Conservation (phyloP, 2,888 invertebrate species). For the Plemyria rubiginata region DNA sequence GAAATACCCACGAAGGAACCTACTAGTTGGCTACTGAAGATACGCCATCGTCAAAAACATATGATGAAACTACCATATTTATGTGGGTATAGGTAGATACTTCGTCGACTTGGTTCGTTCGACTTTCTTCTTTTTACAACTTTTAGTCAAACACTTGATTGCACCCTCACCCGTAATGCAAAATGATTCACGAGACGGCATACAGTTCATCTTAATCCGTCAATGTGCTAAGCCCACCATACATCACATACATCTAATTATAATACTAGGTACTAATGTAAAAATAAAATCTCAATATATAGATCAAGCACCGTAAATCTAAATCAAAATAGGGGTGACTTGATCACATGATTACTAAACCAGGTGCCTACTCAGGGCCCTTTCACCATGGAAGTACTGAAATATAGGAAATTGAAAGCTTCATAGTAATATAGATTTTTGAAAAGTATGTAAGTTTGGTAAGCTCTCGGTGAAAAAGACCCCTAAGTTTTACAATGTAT, state of each 20-base stretch:
- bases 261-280: conserved; percentile 45
- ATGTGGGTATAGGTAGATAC: too few species aligned
- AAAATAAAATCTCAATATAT: conserved; percentile 60
- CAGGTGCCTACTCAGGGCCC: not conserved
- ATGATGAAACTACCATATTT: too few species aligned
- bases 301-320: conserved; percentile 60
- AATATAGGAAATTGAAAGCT: not conserved
- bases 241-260: conserved; percentile 42
- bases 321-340: conserved; percentile 34
- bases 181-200: too few species aligned
- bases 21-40: too few species aligned
- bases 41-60: too few species aligned
- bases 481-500: not conserved
- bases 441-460: not conserved
- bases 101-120: too few species aligned
- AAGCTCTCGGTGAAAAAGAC: conserved; percentile 3
- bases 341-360: conserved; percentile 5
- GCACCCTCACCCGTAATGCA: too few species aligned
- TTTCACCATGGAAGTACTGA: not conserved
- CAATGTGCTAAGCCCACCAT: conserved; percentile 12
- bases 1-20: not conserved
- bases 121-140: too few species aligned
- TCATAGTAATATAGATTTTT: not conserved
- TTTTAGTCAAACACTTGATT: too few species aligned
- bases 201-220: not conserved